Conservation (phyloP, 2,797 vertebrate species). For the Discoglossus pictus region DNA sequence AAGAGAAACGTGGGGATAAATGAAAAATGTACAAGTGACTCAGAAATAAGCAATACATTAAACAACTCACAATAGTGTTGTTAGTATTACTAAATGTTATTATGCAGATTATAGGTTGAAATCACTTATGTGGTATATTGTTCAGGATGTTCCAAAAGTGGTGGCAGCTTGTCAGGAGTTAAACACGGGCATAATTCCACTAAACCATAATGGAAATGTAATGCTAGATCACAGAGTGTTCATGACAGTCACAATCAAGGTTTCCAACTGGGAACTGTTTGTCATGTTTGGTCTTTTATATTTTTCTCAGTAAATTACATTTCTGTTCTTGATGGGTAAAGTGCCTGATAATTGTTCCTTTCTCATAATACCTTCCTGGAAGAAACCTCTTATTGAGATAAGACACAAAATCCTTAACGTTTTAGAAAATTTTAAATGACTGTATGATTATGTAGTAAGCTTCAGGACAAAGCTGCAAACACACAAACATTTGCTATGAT, state of each 20-base stretch:
- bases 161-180: slow-evolving; percentile 29
- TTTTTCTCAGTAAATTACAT: slow-evolving; percentile 29
- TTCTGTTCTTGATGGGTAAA: slow-evolving; percentile 27
- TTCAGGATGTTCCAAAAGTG: slow-evolving; percentile 23
- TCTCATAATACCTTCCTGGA: slow-evolving; percentile 4
- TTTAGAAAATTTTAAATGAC: background rate
- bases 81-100: slow-evolving; percentile 26
- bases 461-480: too few relatives aligned
- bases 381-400: slow-evolving; percentile 1
- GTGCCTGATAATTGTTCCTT: slow-evolving; percentile 35
- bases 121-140: slow-evolving; percentile 6
- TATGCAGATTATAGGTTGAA: slow-evolving; percentile 44
- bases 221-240: slow-evolving; percentile 2
- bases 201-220: slow-evolving; percentile 28
- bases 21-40: too few relatives aligned
- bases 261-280: slow-evolving; percentile 19
- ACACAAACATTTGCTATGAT: too few relatives aligned
- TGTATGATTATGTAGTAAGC: too few relatives aligned
- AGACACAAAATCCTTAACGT: slow-evolving; percentile 15
- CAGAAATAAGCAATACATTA: too few relatives aligned
- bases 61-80: background rate
- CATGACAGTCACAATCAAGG: slow-evolving; percentile 21
- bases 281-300: slow-evolving; percentile 8
- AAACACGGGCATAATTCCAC: slow-evolving; percentile 25
- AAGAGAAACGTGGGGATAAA: too few relatives aligned